Evolutionary conservation across 2,888 invertebrate species (phyloP), one percentile per base, ranked within the genome.

Genomic region (Fabriciana adippe): DNA sequence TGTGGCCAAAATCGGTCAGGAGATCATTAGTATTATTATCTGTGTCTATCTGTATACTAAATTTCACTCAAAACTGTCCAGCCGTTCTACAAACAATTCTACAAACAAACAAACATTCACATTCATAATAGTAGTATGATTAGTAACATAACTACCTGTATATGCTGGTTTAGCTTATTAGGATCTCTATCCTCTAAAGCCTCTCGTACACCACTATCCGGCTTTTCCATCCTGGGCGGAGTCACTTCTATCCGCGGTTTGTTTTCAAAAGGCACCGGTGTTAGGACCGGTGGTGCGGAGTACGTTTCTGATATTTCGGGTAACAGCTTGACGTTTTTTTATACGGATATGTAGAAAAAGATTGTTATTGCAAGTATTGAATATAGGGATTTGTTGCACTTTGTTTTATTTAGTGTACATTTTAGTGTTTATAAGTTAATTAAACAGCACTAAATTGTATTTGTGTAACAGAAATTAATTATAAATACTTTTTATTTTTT

Each of bases 111-210:
- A 26, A 26, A 26, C 4, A 4, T 26, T 26, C 26, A 26, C 5
- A 26, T 26, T 3, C 26, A 26, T 54, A 54, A 14, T 55, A 26
- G 3, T 26, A 50, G n/a, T 50, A 50, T n/a, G 16, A 50, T n/a
- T n/a, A 55, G 26, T 21, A 45, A 15, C 3, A 26, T 14, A n/a
- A n/a, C 78, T 84, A 96, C 96, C 94, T 95, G 95, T 60, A 96
- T 89, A 82, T 96, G 95, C 69, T 94, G 93, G 79, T 96, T 96
- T 71, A 96, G 82, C 70, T 92, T 93, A 76, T 95, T 95, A 0
- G 96, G 96, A 79, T 96, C 96, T 71, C 96, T 85, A 76, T 95
- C 95, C 76, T 95, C 95, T 69, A 96, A 85, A 62, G 94, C 93
- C 55, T 92, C 89, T 6, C 83, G 83, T 53, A 89, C 85, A 2